phyloP scores from a whole-genome alignment of 2,113 vertebrate species.

The Nipponia nippon region DNA sequence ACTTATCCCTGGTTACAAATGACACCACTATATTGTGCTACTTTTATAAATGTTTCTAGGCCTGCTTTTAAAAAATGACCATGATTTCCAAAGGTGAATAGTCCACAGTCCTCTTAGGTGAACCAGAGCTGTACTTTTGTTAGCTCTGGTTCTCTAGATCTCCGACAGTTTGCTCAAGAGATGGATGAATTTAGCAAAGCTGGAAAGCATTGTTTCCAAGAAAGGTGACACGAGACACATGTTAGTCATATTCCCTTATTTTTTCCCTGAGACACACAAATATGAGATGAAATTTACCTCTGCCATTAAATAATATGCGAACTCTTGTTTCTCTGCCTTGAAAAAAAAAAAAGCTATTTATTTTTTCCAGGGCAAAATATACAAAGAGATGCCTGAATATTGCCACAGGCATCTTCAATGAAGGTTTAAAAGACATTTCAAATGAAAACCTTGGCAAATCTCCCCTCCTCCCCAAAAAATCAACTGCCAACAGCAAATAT shows the following conservation, averaged over 20 bases:
- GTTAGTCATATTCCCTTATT: not conserved
- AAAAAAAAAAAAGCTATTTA: not conserved
- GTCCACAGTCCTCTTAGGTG: not conserved
- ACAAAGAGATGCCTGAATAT: not conserved
- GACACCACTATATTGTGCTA: not conserved
- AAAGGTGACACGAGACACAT: conserved; percentile 7
- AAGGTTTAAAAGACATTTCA: conserved; percentile 31
- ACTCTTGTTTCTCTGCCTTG: not conserved
- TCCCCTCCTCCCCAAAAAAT: not conserved
- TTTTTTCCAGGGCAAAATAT: not conserved
- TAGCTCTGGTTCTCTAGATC: not conserved
- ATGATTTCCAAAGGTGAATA: not conserved
- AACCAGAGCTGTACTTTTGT: not conserved
- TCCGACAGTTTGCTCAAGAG: not conserved
- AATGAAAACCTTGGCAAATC: conserved; percentile 17
- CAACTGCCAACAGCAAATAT: conserved; percentile 42
- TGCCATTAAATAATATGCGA: not conserved
- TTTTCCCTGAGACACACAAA: not conserved
- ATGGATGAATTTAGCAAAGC: not conserved
- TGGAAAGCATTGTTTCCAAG: not conserved
- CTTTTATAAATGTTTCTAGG: not conserved
- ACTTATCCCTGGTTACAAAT: not conserved
- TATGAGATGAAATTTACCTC: not conserved
- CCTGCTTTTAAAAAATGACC: not conserved
- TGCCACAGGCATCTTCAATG: not conserved